A percentile compares a stretch with the other conserved stretches of the same genome.
phyloP scores from a whole-genome alignment of 2,888 invertebrate species.

The Cyrtodaria siliqua region DNA sequence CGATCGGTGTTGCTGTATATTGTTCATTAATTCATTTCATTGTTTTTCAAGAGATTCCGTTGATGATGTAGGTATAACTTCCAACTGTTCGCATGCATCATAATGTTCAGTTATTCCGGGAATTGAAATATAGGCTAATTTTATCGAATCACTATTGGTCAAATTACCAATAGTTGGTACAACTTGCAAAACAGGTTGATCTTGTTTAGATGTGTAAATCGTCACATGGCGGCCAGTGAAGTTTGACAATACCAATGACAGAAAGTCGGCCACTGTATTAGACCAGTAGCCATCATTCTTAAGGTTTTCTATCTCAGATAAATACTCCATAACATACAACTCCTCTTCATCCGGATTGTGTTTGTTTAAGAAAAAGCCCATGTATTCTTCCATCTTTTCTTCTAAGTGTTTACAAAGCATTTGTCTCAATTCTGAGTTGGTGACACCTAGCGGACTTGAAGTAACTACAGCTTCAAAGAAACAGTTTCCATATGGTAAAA shows the following conservation, averaged over 20 bases:
- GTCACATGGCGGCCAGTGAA: neutral
- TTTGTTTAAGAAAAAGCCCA: conserved; percentile 9
- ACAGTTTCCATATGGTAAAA: conserved; percentile 13
- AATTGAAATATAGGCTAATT: conserved; percentile 16
- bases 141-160: no score
- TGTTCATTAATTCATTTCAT: neutral
- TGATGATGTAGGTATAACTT: no score
- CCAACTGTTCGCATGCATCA: no score
- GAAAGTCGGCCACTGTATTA: conserved; percentile 20
- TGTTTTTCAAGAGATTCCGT: no score
- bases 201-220: conserved; percentile 13
- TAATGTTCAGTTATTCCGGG: conserved; percentile 24
- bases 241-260: conserved; percentile 22
- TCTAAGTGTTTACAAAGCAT: neutral
- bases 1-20: no score
- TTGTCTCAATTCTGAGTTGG: neutral
- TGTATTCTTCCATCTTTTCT: conserved; percentile 12
- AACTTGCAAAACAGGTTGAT: conserved; percentile 2
- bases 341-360: conserved; percentile 8
- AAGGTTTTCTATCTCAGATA: conserved; percentile 7
- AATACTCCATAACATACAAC: conserved; percentile 3
- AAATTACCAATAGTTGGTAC: neutral
- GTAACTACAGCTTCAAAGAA: conserved; percentile 2
- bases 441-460: neutral
- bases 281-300: conserved; percentile 17